phyloP scores from a whole-genome alignment of 1,140 invertebrate genomes.

The Acromyrmex heyeri region DNA sequence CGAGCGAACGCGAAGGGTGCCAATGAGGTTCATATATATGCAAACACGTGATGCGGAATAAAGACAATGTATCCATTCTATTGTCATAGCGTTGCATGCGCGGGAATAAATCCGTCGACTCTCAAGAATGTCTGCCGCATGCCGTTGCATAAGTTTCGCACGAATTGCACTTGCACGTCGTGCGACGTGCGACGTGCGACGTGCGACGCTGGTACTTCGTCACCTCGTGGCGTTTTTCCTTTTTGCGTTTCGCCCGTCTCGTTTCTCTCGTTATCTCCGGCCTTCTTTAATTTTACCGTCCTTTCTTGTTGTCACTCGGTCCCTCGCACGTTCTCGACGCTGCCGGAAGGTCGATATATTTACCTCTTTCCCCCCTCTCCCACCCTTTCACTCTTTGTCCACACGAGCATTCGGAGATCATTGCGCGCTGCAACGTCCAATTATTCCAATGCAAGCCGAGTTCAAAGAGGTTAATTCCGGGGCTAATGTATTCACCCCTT shows the following conservation, averaged over 20 bases:
- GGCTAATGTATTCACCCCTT: conserved; percentile 87
- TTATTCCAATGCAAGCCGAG: conserved; percentile 85
- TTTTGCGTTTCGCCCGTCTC: conserved; percentile 24
- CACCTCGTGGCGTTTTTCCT: conserved; percentile 18
- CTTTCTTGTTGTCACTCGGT: not conserved
- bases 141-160: conserved; percentile 80
- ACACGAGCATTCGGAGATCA: conserved; percentile 69
- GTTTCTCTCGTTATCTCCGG: conserved; percentile 1
- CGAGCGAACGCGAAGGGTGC: not conserved
- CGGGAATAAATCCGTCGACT: conserved; percentile 80
- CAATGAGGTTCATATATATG: conserved; percentile 67
- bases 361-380: not conserved
- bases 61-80: conserved; percentile 75
- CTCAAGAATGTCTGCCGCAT: conserved; percentile 83
- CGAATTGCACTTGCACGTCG: conserved; percentile 68
- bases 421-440: conserved; percentile 78
- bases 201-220: not conserved
- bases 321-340: not conserved
- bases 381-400: conserved; percentile 1
- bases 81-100: conserved; percentile 72
- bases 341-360: conserved; percentile 44
- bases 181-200: not conserved
- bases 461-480: conserved; percentile 86
- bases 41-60: conserved; percentile 71
- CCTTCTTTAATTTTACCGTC: conserved; percentile 37